These are phyloP conservation scores for Enoplolaimus lenunculus DNA, from an alignment of 2,888 invertebrate species.

Conservation along the genomic window DNA sequence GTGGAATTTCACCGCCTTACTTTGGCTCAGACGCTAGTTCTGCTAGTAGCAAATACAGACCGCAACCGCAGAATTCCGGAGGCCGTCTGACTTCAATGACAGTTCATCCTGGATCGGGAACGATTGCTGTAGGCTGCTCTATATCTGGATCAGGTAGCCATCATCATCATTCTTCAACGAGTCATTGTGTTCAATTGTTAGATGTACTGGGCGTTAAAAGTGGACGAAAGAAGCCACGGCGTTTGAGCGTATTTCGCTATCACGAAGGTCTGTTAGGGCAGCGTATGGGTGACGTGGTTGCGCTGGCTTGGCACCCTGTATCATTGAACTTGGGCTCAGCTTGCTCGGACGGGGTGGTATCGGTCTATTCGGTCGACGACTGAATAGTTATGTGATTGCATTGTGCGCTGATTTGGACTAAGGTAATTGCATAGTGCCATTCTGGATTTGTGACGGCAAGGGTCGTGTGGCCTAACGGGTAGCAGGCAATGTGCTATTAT, in stretches of 20 bases:
- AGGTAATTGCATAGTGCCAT: too few species aligned
- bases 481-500: too few species aligned
- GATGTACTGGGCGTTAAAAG: slow-evolving; percentile 48
- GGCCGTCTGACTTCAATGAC: slow-evolving; percentile 56
- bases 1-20: background rate
- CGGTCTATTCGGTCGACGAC: background rate
- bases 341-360: background rate
- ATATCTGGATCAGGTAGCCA: too few species aligned
- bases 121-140: slow-evolving; percentile 55
- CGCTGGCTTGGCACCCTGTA: slow-evolving; percentile 75
- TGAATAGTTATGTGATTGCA: too few species aligned
- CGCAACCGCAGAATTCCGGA: background rate
- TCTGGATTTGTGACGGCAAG: too few species aligned
- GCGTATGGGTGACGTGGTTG: slow-evolving; percentile 69
- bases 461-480: too few species aligned
- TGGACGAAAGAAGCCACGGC: slow-evolving; percentile 35
- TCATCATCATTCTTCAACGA: slow-evolving; percentile 49
- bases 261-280: slow-evolving; percentile 80
- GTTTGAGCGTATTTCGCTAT: slow-evolving; percentile 64
- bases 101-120: slow-evolving; percentile 62
- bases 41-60: slow-evolving; percentile 31
- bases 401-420: too few species aligned
- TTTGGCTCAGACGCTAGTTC: slow-evolving; percentile 45
- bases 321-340: slow-evolving; percentile 45
- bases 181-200: slow-evolving; percentile 37